Evolutionary conservation across 2,113 vertebrate species (phyloP), one percentile per base, ranked within the genome.

Genomic region (Pavo muticus): DNA sequence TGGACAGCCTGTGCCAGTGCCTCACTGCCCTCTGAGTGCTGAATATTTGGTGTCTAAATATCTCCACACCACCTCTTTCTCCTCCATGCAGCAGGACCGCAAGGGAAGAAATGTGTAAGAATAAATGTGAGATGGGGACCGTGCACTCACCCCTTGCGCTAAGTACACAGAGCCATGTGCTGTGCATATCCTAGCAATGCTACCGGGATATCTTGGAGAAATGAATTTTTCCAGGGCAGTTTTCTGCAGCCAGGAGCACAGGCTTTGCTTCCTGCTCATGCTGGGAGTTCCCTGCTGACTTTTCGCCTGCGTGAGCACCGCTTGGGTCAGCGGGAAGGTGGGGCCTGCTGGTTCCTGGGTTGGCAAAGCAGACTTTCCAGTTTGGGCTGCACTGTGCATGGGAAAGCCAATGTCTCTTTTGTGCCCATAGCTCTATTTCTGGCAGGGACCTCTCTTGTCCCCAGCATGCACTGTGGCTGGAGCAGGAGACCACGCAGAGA

Each of bases 291-390:
- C 94, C 92, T 0, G 1, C 35, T 91, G 88, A 76, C 87, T 91
- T 92, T 90, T 96, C 0, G 2, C 89, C 77, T 91, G 85, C 25
- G 2, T 67, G 77, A 94, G 24, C 88, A 65, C 57, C 0, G 54
- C 91, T 83, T 87, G 85, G 94, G 84, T 96, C 84, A 95, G 88
- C 5, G 0, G 61, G 0, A 3, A 97, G 96, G 96, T 95, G 96
- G 95, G 94, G 96, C 95, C 0, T 0, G 14, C 1, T 0, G 20
- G 76, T 72, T 95, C 70, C 92, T 89, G 92, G 70, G 83, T 71
- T 88, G 68, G 48, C 87, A 95, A 95, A 97, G 97, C 79, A 87
- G 96, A 94, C 74, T 96, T 96, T 97, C 94, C 89, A 81, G 96
- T 96, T 97, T 96, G 0, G 0, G 52, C 70, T 3, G 44, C 57